Base-by-base conservation (phyloP, 1,140 invertebrate genomes). In the Portunus trituberculatus region DNA sequence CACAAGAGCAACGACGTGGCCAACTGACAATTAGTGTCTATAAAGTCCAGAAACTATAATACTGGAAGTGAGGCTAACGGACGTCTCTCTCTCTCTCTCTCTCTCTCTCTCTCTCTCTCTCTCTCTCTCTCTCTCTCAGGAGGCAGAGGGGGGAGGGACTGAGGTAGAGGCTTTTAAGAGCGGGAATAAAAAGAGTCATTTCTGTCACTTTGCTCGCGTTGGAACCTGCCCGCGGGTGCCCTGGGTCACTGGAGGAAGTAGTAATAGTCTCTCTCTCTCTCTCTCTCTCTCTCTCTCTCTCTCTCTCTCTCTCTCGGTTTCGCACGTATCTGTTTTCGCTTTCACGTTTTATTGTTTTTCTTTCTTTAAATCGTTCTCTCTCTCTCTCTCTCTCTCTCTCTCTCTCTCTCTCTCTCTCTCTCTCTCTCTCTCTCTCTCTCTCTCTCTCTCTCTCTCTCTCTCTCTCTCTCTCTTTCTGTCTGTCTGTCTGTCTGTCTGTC, bases 271-370 rank as follows among this genome's bases (percentile, higher is more conserved):
- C 67, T n/a, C 67, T 20, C 20, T 59, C 25, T n/a, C 67, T 76
- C 67, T 76, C 67, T 76, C 67, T 76, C 67, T 76, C 67, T 76
- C 67, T 76, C 67, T 76, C 67, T 76, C 67, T 76, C 67, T 76
- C 67, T 76, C 67, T n/a, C 25, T n/a, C 25, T n/a, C 67, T n/a
- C 67, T 76, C 67, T 16, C 67, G 12, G 12, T 76, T 20, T 76
- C 67, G 12, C 67, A 20, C 67, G 12, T 20, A n/a, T 25, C 20
- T n/a, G 4, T 20, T 76, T n/a, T 76, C 67, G 20, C 67, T 76
- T 20, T 76, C 67, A 20, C 67, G 20, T n/a, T 76, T 39, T 20
- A 7, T n/a, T 76, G 12, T n/a, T n/a, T 25, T n/a, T 76, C 67
- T 76, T 20, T 76, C 67, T 2, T n/a, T 76, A 12, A 59, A 12